These are phyloP conservation scores for Megalops atlanticus DNA, from an alignment of 2,113 vertebrate genomes.

Conservation along the genomic window DNA sequence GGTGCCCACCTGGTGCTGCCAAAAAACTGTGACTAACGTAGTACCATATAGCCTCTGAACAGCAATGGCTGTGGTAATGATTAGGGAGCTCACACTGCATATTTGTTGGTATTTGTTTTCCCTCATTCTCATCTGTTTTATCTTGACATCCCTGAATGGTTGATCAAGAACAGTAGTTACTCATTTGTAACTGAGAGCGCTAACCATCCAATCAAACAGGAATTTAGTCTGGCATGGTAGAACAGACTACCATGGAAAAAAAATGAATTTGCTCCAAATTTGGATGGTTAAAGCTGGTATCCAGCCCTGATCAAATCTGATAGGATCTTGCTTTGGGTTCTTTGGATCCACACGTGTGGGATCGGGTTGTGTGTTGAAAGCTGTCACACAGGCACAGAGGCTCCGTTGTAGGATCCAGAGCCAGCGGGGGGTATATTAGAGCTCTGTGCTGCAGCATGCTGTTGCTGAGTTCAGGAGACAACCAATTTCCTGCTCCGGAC, in stretches of 20 bases:
- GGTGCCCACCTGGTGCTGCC: too few relatives aligned
- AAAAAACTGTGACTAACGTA: too few relatives aligned
- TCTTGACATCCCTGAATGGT: background rate
- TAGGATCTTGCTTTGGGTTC: too few relatives aligned
- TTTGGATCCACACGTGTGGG: too few relatives aligned
- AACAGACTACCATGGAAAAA: too few relatives aligned
- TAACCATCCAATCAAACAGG: background rate
- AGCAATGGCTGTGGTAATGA: background rate
- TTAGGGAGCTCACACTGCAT: background rate
- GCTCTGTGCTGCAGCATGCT: slow-evolving; percentile 20
- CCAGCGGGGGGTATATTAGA: slow-evolving; percentile 26
- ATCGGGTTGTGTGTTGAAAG: too few relatives aligned
- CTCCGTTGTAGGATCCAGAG: background rate
- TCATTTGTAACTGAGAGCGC: background rate
- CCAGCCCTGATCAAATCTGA: too few relatives aligned
- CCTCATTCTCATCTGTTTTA: background rate
- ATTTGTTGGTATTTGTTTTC: background rate
- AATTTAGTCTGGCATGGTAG: too few relatives aligned
- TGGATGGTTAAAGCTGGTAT: too few relatives aligned
- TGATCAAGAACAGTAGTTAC: background rate
- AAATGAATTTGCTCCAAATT: too few relatives aligned
- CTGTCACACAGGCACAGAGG: background rate
- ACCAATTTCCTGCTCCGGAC: slow-evolving; percentile 13
- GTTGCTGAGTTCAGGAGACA: slow-evolving; percentile 21
- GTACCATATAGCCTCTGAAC: background rate